A percentile compares a stretch with the other conserved stretches of the same genome.
Evolutionary conservation across 2,113 vertebrate species (phyloP).

Genomic region (Romanogobio albipinnatus): DNA sequence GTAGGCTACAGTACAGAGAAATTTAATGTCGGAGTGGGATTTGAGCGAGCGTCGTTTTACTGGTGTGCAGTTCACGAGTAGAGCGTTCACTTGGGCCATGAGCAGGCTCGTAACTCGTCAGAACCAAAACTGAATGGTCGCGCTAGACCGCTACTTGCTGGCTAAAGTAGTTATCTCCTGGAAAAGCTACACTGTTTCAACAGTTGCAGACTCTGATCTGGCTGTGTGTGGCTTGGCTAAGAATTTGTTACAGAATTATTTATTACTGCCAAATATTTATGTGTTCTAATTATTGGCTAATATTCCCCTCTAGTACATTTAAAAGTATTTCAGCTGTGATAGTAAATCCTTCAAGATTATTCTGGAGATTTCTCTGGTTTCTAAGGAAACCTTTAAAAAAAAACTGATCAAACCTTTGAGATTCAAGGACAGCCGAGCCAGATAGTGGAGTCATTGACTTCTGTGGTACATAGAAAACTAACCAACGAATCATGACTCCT

Average conservation of each 20-base stretch:
- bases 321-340: not conserved
- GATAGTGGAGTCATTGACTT: conserved; percentile 4
- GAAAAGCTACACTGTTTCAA: too few relatives aligned
- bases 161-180: too few relatives aligned
- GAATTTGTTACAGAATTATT: not conserved
- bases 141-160: too few relatives aligned
- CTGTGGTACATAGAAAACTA: not conserved
- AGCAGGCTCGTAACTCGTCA: too few relatives aligned
- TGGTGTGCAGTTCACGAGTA: too few relatives aligned
- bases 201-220: too few relatives aligned
- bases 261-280: not conserved
- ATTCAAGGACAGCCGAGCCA: not conserved
- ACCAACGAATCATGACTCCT: not conserved
- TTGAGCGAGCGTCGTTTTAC: too few relatives aligned
- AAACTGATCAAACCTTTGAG: not conserved
- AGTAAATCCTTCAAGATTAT: conserved; percentile 13
- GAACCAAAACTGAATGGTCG: too few relatives aligned
- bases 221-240: not conserved
- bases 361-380: not conserved
- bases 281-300: not conserved
- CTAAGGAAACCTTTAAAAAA: conserved; percentile 15
- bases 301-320: not conserved
- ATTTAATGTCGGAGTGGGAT: too few relatives aligned
- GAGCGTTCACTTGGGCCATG: too few relatives aligned
- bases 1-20: too few relatives aligned